Conservation (phyloP, 2,113 vertebrate genomes). For the Brachionichthys hirsutus region DNA sequence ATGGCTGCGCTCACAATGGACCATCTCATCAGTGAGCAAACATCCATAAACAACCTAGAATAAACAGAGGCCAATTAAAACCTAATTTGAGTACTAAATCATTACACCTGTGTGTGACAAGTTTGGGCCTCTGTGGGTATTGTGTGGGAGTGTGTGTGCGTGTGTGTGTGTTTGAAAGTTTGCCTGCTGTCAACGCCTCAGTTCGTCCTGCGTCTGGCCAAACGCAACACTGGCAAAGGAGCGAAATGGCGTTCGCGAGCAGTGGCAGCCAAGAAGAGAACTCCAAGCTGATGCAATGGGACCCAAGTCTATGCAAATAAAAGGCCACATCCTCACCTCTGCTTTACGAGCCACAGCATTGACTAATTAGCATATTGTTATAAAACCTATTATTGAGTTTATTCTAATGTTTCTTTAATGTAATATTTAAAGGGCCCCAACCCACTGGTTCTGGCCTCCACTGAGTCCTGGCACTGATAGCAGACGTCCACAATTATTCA, state of each 20-base stretch:
- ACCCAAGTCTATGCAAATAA: constrained; percentile 67
- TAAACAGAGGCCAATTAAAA: constrained; percentile 78
- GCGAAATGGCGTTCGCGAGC: constrained; percentile 76
- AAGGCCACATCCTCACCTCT: constrained; percentile 71
- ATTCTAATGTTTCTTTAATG: constrained; percentile 6
- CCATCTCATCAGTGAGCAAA: constrained; percentile 59
- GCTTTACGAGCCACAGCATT: constrained; percentile 25
- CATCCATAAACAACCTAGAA: constrained; percentile 59
- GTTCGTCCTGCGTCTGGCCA: constrained; percentile 79
- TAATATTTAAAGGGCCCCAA: constrained; percentile 26
- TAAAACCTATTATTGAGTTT: background rate
- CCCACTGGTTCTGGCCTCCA: constrained; percentile 24
- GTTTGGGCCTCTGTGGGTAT: constrained; percentile 74
- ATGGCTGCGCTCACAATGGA: constrained; percentile 17
- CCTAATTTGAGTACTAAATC: constrained; percentile 81
- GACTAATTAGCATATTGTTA: constrained; percentile 19
- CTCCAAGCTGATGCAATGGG: constrained; percentile 72
- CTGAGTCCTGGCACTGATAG: constrained; percentile 31
- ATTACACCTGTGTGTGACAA: constrained; percentile 80
- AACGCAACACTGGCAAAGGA: constrained; percentile 82
- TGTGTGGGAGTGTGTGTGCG: constrained; percentile 32
- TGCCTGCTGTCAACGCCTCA: constrained; percentile 44
- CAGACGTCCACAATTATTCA: constrained; percentile 38
- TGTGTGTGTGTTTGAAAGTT: constrained; percentile 31
- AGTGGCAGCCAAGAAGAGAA: constrained; percentile 72